phyloP scores from a whole-genome alignment of 2,888 invertebrate genomes.

The Euplexia lucipara region DNA sequence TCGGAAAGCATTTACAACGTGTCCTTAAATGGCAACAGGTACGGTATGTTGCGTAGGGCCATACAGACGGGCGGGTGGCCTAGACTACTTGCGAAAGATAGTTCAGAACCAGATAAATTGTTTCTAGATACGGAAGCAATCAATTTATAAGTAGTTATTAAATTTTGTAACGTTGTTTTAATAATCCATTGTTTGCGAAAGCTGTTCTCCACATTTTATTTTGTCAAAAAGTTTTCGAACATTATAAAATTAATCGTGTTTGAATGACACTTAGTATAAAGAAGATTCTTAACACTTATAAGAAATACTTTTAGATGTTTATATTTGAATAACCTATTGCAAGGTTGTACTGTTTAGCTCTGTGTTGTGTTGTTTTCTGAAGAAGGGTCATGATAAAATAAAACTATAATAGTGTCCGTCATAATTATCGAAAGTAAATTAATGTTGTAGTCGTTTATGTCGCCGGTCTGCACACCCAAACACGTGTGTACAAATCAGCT shows the following conservation, averaged over 20 bases:
- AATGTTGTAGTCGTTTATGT: constrained; percentile 13
- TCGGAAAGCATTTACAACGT: constrained; percentile 68
- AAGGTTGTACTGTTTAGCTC: neutral
- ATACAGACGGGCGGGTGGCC: constrained; percentile 69
- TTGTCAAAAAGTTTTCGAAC: neutral
- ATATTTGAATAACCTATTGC: neutral
- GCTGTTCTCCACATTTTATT: neutral
- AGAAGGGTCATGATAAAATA: too few species aligned
- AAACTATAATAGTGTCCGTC: too few species aligned
- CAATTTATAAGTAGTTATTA: constrained; percentile 29
- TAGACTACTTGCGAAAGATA: constrained; percentile 63
- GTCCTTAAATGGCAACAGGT: constrained; percentile 68
- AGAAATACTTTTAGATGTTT: neutral
- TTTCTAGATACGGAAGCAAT: constrained; percentile 58
- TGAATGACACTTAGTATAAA: neutral
- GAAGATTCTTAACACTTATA: neutral
- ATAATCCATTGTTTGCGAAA: constrained; percentile 14
- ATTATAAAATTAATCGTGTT: neutral
- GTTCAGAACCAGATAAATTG: constrained; percentile 47
- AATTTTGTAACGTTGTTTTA: constrained; percentile 32
- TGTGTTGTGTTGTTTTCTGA: neutral
- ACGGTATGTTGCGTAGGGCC: constrained; percentile 67
- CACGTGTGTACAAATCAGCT: constrained; percentile 77
- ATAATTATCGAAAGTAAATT: constrained; percentile 15
- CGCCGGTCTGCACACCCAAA: constrained; percentile 68